Base-by-base conservation (phyloP, 2,888 invertebrate species). In the Torymus aiolomorphi region DNA sequence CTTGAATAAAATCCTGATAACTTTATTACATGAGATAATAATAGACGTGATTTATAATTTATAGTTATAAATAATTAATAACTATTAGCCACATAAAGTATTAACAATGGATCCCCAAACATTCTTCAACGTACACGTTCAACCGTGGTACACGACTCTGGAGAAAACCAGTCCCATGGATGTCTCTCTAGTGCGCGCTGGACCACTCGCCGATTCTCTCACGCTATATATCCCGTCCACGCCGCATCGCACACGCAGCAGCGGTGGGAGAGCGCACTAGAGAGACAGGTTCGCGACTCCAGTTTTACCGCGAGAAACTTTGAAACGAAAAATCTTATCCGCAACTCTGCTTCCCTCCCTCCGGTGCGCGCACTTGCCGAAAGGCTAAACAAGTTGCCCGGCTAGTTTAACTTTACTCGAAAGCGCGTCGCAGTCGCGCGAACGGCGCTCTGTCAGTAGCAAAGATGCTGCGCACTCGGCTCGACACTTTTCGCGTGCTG, bases 171-270 rank as follows among this genome's bases (percentile, higher is more conserved):
- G 78, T 78, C 74, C 42, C 2, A 18, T 49, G 20, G 18, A n/a
- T 51, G 24, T 20, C n/a, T 20, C 18, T 16, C 24, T 54, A 42
- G 14, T n/a, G 65, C 67, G 73, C 80, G 83, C 86, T 86, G 86
- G 86, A 87, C 87, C 87, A 85, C 83, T 81, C 77, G 52, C 71
- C 52, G 56, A 54, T 83, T 74, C 89, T 90, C 90, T 89, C 90
- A 89, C 89, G 90, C 84, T 85, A 82, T 85, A 82, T 49, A 81
- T 83, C 57, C 16, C 49, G 83, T 82, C 84, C 85, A 84, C 86
- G 86, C 85, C 85, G 77, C 80, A 74, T 62, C 49, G 13, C 24
- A 57, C 56, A 57, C 56, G 14, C 8, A 51, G 49, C 66, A 54
- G 49, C 56, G 24, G 18, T 57, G 77, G 20, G 67, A 66, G 59